Conservation (phyloP, 2,888 invertebrate genomes). For the Lycia hirtaria region DNA sequence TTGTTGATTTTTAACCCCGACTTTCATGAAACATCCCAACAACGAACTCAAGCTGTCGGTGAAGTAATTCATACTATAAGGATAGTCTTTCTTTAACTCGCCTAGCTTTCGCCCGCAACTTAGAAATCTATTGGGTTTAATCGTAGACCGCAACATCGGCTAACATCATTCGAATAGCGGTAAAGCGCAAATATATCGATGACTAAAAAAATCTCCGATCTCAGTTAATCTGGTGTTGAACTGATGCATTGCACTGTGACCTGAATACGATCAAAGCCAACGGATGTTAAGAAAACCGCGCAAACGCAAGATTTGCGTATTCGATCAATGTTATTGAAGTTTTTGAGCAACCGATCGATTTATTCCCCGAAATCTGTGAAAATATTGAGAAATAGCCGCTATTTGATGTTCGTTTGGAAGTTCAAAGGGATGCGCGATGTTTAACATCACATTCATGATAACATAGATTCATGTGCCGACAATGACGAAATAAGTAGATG, state of each 20-base stretch:
- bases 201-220: too few relatives aligned
- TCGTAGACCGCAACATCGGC: too few relatives aligned
- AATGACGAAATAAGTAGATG: neutral
- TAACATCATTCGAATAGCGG: too few relatives aligned
- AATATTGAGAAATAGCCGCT: conserved; percentile 28
- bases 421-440: conserved; percentile 22
- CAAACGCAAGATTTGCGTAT: conserved; percentile 28
- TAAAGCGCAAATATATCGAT: too few relatives aligned
- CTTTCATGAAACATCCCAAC: too few relatives aligned
- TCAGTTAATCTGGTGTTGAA: neutral
- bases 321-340: conserved; percentile 24
- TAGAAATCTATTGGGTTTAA: too few relatives aligned
- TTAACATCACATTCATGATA: conserved; percentile 7
- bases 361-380: conserved; percentile 33
- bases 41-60: too few relatives aligned
- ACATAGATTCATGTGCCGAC: neutral
- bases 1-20: too few relatives aligned
- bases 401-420: conserved; percentile 24
- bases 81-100: too few relatives aligned
- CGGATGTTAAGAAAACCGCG: conserved; percentile 41
- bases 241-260: neutral
- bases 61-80: too few relatives aligned
- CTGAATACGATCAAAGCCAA: conserved; percentile 47
- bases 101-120: too few relatives aligned
- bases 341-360: conserved; percentile 31